Conservation (phyloP, 35 echinoderm and acorn worm genomes). For the Apostichopus californicus region DNA sequence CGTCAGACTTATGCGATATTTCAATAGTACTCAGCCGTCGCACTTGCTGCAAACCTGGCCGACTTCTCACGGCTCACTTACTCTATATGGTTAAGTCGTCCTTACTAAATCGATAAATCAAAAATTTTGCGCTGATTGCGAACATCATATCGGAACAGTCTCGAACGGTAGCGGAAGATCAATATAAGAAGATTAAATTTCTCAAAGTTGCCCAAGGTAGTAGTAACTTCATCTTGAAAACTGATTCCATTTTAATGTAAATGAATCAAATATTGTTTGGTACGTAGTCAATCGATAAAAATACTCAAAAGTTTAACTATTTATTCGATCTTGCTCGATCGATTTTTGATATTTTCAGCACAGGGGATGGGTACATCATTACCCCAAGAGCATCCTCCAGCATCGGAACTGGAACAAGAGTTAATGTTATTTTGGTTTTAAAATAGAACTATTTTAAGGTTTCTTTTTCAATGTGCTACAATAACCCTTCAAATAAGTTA, state of each 20-base stretch:
- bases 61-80: slow-evolving; percentile 40
- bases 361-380: neutral
- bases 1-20: too few species aligned
- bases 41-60: slow-evolving; percentile 23
- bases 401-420: neutral
- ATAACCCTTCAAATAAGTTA: too few species aligned
- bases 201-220: slow-evolving; percentile 12
- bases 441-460: too few species aligned
- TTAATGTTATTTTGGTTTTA: too few species aligned
- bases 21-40: neutral
- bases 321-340: neutral
- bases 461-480: too few species aligned
- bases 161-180: neutral
- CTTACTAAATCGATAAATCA: slow-evolving; percentile 40
- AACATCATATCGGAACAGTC: slow-evolving; percentile 25
- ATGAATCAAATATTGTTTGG: neutral
- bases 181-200: slow-evolving; percentile 43
- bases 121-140: slow-evolving; percentile 28
- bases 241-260: slow-evolving; percentile 26
- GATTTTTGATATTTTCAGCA: neutral
- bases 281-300: neutral
- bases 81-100: slow-evolving; percentile 35
- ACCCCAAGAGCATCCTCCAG: neutral
- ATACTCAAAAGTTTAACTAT: neutral
- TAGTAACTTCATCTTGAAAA: slow-evolving; percentile 27